Base-by-base conservation (phyloP, 2,888 invertebrate species). In the Lagria hirta region DNA sequence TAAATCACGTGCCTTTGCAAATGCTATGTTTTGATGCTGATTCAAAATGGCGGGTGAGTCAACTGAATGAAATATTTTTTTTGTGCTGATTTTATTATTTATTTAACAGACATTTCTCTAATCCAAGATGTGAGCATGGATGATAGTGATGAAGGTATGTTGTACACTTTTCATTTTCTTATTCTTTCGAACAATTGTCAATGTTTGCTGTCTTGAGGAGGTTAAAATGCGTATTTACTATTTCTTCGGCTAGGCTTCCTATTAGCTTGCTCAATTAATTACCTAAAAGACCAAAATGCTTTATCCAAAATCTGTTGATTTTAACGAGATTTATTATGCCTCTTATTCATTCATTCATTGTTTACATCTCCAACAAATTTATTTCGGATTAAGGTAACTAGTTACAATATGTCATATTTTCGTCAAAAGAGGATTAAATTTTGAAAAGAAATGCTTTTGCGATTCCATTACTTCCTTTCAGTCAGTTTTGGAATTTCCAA, bases 31-130 rank as follows among this genome's bases (percentile, higher is more conserved):
- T 69, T 68, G 68, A 65, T 66, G 60, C 61, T 59, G 57, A 55
- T 55, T 62, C 70, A 72, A 71, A 68, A 72, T 72, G 72, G 72
- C 71, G 68, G 70, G 71, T 71, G 69, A 70, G 68, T 70, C 50
- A 54, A 57, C 48, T 49, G 33, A 45, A 45, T 54, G 13, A 37
- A 40, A 35, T 18, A 45, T 34, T 45, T 23, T 22, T 15, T 42
- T 41, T n/a, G 34, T 43, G 27, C 48, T 59, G 54, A 59, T 47
- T 48, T 45, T 49, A 20, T 44, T 23, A 48, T 43, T 52, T 58
- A 46, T 56, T 55, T 64, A 66, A 54, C 64, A 71, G 69, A 69
- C 68, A 61, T 64, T 58, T 66, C 67, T 52, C 52, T 66, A 60
- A 64, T 62, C 52, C 62, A 62, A 50, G 62, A 66, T 57, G 66